Evolutionary conservation across 2,797 vertebrate species (phyloP), one percentile per base, ranked within the genome.

Genomic region (Gymnoscopelus braueri): DNA sequence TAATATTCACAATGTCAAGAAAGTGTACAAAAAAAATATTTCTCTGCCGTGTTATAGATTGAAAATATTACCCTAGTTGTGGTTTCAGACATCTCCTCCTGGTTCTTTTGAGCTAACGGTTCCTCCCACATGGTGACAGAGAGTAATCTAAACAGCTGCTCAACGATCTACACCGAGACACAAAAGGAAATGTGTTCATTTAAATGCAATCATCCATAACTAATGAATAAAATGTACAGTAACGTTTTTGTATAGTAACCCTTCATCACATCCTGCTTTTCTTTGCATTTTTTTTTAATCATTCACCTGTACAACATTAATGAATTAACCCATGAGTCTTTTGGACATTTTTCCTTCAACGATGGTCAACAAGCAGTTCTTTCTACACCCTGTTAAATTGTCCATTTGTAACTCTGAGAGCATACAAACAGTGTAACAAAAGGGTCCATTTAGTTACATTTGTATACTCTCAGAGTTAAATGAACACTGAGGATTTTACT

Each of bases 111-210:
- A 7, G 68, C 77, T 55, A 94, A 68, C 58, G 94, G 92, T 63
- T 95, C 93, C 70, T 94, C 94, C 94, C 94, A 95, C 94, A 95
- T 95, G 73, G 87, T 94, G 53, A 89, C 73, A 74, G 94, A 93
- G 73, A 94, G 81, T 8, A 95, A 87, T 63, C 89, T 88, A 71
- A 95, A 95, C 11, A 95, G 89, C 35, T 92, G 90, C 67, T 93
- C 89, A 13, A 95, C 91, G 85, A 94, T 94, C 94, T 95, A 67
- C 49, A 81, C 75, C 6, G 67, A 77, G 48, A 77, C 0, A 60
- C 14, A 62, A 19, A 23, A 13, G 63, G 35, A 14, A 44, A 56
- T 3, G 2, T 13, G 8, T 66, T 63, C 3, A 35, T 49, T 50
- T 35, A 35, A 35, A 61, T 52, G 35, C 57, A 69, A 14, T 11